These are phyloP conservation scores for Hyaena hyaena DNA, from an alignment of 2,113 vertebrate genomes.

Conservation along the genomic window DNA sequence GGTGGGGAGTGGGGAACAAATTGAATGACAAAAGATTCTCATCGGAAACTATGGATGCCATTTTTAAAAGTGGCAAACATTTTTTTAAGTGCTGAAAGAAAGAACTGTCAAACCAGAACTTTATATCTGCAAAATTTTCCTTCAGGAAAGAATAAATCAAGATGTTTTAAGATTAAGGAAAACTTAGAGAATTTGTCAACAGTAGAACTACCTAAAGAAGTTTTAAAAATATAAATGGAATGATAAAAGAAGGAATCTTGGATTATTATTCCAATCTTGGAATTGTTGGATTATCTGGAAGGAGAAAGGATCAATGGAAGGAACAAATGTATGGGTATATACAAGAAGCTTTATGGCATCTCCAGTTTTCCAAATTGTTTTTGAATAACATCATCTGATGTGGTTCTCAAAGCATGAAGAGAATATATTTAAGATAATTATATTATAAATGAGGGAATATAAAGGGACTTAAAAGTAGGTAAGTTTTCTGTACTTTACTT, in stretches of 20 bases:
- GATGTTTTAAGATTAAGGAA: conserved; percentile 15
- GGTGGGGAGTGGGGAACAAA: neutral
- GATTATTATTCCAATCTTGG: neutral
- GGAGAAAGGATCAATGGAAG: neutral
- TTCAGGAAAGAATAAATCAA: conserved; percentile 2
- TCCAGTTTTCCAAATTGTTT: neutral
- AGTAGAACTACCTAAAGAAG: neutral
- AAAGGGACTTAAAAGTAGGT: neutral
- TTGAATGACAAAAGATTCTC: neutral
- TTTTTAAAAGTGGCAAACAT: neutral
- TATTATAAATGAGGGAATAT: neutral
- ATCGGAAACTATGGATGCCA: neutral
- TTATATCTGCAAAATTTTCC: neutral
- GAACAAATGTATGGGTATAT: neutral
- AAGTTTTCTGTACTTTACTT: neutral
- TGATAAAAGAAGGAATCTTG: neutral
- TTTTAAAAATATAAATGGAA: conserved; percentile 33
- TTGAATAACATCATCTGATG: conserved; percentile 4
- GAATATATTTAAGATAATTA: conserved; percentile 15
- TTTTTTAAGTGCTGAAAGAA: conserved; percentile 32
- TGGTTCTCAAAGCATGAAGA: conserved; percentile 4
- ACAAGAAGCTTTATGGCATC: neutral
- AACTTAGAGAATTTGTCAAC: conserved; percentile 14
- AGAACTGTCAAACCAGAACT: neutral
- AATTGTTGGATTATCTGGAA: neutral